Conservation (phyloP, 2,888 invertebrate species). For the Brenthis daphne region DNA sequence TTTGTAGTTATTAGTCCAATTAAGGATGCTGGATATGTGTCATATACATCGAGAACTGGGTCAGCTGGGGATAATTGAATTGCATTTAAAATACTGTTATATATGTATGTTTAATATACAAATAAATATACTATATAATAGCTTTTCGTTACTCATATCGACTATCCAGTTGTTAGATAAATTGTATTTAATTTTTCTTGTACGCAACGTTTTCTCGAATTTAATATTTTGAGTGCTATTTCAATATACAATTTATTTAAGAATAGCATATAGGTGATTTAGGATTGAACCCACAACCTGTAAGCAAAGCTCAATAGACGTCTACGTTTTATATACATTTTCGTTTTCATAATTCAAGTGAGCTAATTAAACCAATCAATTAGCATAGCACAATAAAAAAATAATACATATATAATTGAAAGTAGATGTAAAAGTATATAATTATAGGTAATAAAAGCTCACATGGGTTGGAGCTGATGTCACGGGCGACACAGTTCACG, state of each 20-base stretch:
- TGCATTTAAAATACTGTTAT: constrained; percentile 13
- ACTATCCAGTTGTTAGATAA: too few species aligned
- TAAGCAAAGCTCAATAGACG: too few species aligned
- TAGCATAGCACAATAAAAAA: not conserved
- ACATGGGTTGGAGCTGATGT: constrained; percentile 48
- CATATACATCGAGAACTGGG: constrained; percentile 10
- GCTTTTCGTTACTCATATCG: not conserved
- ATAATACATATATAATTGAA: not conserved
- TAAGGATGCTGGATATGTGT: constrained; percentile 23
- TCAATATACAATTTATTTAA: too few species aligned
- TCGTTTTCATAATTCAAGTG: too few species aligned
- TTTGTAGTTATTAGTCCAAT: constrained; percentile 19
- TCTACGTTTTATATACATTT: too few species aligned
- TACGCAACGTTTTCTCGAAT: too few species aligned
- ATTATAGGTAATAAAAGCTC: not conserved
- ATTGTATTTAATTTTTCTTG: too few species aligned
- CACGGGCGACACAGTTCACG: constrained; percentile 60
- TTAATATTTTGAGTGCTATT: too few species aligned
- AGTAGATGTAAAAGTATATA: not conserved
- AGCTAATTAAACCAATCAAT: too few species aligned
- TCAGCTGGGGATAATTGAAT: constrained; percentile 19
- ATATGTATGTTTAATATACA: not conserved
- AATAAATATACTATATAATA: not conserved
- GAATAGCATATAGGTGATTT: too few species aligned
- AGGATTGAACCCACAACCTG: too few species aligned